Conservation (phyloP, 2,888 invertebrate genomes). For the Himalopsyche anomala region DNA sequence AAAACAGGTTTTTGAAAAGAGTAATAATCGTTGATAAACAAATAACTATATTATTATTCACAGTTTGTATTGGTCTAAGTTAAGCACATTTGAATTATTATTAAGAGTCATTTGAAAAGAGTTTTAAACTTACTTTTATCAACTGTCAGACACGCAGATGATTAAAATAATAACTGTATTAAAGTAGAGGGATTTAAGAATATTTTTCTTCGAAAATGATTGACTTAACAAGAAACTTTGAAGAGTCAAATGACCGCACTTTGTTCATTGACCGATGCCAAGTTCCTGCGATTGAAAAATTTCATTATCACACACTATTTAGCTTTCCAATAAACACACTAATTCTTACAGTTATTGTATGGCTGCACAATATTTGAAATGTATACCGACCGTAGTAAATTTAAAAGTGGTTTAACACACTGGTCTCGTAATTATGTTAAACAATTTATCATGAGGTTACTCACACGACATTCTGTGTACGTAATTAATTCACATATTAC, state of each 20-base stretch:
- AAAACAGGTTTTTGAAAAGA: too few species aligned
- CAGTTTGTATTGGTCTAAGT: too few species aligned
- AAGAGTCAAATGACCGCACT: neutral
- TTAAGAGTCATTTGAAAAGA: too few species aligned
- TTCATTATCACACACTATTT: slow-evolving; percentile 10
- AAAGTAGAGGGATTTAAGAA: neutral
- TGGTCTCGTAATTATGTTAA: slow-evolving; percentile 15
- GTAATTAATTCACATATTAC: slow-evolving; percentile 16
- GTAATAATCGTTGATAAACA: too few species aligned
- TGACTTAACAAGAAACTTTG: neutral
- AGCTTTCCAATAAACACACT: slow-evolving; percentile 33
- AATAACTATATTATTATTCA: too few species aligned
- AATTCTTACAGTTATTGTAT: slow-evolving; percentile 40
- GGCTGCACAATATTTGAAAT: neutral
- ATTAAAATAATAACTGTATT: neutral
- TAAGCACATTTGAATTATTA: too few species aligned
- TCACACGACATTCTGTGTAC: slow-evolving; percentile 1
- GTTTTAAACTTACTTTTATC: too few species aligned
- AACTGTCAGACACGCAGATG: too few species aligned
- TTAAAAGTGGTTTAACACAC: slow-evolving; percentile 12
- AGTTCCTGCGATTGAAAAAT: neutral
- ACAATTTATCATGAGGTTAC: slow-evolving; percentile 12
- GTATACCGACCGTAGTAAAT: neutral
- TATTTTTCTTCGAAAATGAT: neutral
- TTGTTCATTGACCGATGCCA: neutral